Evolutionary conservation across 2,888 invertebrate species (phyloP), one percentile per base, ranked within the genome.

Genomic region (Nephrotoma flavescens): DNA sequence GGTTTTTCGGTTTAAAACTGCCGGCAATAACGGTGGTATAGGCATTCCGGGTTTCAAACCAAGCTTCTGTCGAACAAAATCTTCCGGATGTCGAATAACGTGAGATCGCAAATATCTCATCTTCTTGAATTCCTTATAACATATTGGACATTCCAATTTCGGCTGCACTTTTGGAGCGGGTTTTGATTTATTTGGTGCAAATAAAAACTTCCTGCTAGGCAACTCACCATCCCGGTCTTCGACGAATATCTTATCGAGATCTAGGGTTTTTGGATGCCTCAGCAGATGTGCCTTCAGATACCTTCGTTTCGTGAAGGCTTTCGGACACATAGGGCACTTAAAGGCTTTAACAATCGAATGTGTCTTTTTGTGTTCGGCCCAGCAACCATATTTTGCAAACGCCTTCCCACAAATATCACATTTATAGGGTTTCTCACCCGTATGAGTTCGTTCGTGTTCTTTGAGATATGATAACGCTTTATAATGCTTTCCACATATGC

Each of bases 311-410:
- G 84, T 84, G 42, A 84, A 84, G 41, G 84, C 84, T 84, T 84
- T 84, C 6, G 84, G 84, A n/a, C 84, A 84, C 84, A 84, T 42
- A 42, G 84, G 84, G 42, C 84, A 84, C 42, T 84, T 84, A 84
- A 42, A 84, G 41, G 84, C 84, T 84, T 84, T 84, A 84, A 84
- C 42, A 84, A 84, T 84, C 42, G 84, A 84, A 84, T 84, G 84
- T 1, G 84, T 84, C 42, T 84, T 84, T 42, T 84, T 84, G 84
- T 84, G 84, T 42, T 84, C 84, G 84, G 84, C 41, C 84, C 84
- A 84, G n/a, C 84, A 84, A 84, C 84, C 84, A 84, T 84, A 84
- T 84, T 84, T 84, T n/a, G 84, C 84, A 31, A 84, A 84, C 2
- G 42, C 84, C n/a, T 84, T 84, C 1, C 84, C 84, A 42, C 84